A percentile compares a stretch with the other conserved stretches of the same genome.
Conservation (phyloP, 2,113 vertebrate genomes). For the Turnix velox region DNA sequence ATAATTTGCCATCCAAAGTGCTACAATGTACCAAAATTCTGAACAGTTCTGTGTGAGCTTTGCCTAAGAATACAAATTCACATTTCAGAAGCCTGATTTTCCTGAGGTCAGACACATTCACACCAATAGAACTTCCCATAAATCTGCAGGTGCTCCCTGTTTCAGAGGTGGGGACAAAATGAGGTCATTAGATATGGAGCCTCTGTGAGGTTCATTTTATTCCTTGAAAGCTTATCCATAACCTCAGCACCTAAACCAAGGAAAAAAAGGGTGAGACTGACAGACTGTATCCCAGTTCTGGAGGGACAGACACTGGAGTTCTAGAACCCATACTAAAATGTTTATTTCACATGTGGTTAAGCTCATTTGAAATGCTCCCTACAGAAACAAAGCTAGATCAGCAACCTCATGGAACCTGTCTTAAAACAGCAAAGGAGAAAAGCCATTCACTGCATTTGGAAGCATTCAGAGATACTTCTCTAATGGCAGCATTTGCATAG, state of each 20-base stretch:
- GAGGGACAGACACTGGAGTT: neutral
- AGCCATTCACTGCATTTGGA: neutral
- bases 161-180: neutral
- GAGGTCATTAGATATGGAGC: neutral
- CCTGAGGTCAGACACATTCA: neutral
- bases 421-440: slow-evolving; percentile 6
- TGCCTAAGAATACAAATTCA: neutral
- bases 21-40: neutral
- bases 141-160: neutral
- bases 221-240: neutral
- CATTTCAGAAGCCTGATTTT: neutral
- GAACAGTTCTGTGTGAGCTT: neutral
- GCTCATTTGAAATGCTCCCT: neutral
- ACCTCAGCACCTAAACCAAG: neutral
- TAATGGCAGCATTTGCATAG: slow-evolving; percentile 41
- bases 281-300: neutral
- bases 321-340: neutral
- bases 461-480: neutral
- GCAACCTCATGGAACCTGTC: neutral
- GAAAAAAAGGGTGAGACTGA: neutral
- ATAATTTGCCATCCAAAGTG: neutral
- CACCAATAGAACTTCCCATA: neutral
- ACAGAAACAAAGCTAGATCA: slow-evolving; percentile 4
- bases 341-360: neutral
- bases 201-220: neutral